Conservation (phyloP, 1,140 invertebrate species). For the Drosophila leontia region DNA sequence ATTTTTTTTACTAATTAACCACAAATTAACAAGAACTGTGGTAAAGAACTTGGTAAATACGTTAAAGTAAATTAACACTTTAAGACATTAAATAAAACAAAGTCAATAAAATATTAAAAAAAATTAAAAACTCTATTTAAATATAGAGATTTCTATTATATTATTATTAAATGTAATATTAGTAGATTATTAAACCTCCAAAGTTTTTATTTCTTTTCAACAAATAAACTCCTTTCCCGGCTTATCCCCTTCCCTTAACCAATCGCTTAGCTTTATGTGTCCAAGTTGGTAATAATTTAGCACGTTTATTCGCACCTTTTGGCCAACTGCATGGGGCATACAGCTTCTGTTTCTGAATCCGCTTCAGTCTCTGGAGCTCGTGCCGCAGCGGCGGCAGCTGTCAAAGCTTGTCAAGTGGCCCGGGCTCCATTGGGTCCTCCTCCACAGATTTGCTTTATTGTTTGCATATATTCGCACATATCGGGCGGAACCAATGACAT, state of each 20-base stretch:
- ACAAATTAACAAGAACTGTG: conserved; percentile 2
- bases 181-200: too few species aligned
- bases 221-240: not conserved
- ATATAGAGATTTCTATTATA: not conserved
- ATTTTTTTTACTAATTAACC: not conserved
- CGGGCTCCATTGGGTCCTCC: conserved; percentile 39
- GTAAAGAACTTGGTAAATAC: not conserved
- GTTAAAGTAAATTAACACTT: not conserved
- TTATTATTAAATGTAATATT: not conserved
- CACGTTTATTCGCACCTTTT: conserved; percentile 37
- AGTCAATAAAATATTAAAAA: not conserved
- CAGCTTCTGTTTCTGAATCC: conserved; percentile 42
- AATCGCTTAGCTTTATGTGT: conserved; percentile 23
- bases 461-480: conserved; percentile 37
- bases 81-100: not conserved
- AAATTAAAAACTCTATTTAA: not conserved
- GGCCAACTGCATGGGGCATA: conserved; percentile 29
- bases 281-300: conserved; percentile 26
- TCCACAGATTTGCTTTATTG: conserved; percentile 52
- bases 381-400: conserved; percentile 35
- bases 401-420: conserved; percentile 72
- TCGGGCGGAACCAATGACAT: conserved; percentile 46
- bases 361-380: conserved; percentile 43
- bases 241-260: not conserved
- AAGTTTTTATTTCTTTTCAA: not conserved